Conservation (phyloP, 2,888 invertebrate species). For the Sinohyriopsis cumingii region DNA sequence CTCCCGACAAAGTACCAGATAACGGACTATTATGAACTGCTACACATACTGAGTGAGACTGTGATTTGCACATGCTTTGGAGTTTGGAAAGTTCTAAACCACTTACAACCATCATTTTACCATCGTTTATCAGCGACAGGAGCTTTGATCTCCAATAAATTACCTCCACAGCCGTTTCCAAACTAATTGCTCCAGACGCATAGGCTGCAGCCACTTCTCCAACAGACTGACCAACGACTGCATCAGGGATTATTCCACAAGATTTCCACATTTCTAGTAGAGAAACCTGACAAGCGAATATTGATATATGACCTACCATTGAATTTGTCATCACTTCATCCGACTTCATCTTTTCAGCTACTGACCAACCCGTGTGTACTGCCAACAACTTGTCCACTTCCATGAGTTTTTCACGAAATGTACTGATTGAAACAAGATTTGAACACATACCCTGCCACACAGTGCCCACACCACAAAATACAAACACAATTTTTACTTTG, state of each 20-base stretch:
- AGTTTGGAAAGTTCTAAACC: constrained; percentile 19
- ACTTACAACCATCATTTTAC: constrained; percentile 48
- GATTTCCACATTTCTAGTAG: constrained; percentile 38
- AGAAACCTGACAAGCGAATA: constrained; percentile 53
- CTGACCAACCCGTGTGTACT: not conserved
- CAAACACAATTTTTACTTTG: constrained; percentile 31
- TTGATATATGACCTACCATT: constrained; percentile 42
- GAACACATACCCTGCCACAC: constrained; percentile 45
- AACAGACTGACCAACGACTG: constrained; percentile 56
- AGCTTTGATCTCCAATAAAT: constrained; percentile 47
- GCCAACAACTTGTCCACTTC: no score
- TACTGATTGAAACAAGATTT: no score
- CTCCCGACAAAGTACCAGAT: constrained; percentile 43
- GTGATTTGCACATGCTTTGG: constrained; percentile 17
- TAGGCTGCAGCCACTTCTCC: constrained; percentile 57
- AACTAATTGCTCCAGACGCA: constrained; percentile 30
- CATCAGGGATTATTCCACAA: constrained; percentile 42
- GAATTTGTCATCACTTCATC: constrained; percentile 23
- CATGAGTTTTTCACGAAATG: constrained; percentile 5
- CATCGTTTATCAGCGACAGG: constrained; percentile 39
- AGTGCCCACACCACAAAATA: constrained; percentile 51
- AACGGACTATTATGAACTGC: constrained; percentile 39
- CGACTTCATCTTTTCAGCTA: constrained; percentile 11
- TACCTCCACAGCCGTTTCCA: constrained; percentile 48
- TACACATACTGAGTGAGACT: constrained; percentile 5